Conservation (phyloP, 35 echinoderm and acorn worm genomes). For the Chiridota heheva region DNA sequence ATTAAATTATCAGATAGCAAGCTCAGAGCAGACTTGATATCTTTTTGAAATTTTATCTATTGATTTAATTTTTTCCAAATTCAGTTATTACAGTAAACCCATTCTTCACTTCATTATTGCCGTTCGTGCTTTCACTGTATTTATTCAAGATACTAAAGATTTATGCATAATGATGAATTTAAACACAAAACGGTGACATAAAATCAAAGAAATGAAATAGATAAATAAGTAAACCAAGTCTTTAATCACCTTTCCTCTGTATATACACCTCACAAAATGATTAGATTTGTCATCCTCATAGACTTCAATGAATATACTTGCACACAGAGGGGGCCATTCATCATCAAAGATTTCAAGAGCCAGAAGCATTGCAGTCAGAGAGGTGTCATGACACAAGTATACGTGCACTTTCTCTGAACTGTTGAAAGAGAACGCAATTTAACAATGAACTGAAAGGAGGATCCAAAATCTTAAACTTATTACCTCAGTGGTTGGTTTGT, state of each 20-base stretch:
- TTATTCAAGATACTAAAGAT: too few species aligned
- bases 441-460: background rate
- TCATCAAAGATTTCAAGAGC: slow-evolving; percentile 66
- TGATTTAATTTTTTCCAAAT: too few species aligned
- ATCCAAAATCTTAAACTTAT: background rate
- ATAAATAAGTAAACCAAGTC: too few species aligned
- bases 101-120: too few species aligned
- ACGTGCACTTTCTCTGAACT: slow-evolving; percentile 76
- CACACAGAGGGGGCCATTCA: slow-evolving; percentile 72
- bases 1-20: too few species aligned
- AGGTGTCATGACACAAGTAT: slow-evolving; percentile 91
- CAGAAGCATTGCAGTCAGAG: slow-evolving; percentile 67
- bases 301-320: slow-evolving; percentile 73
- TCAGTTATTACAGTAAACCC: too few species aligned
- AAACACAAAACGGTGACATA: too few species aligned
- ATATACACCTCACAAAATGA: slow-evolving; percentile 56
- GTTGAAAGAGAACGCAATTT: slow-evolving; percentile 9
- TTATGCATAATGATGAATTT: too few species aligned
- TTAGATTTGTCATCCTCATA: slow-evolving; percentile 69
- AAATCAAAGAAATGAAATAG: too few species aligned
- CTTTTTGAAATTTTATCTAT: too few species aligned
- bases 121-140: too few species aligned
- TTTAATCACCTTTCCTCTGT: slow-evolving; percentile 85
- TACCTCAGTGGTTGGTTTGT: background rate
- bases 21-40: too few species aligned